Conservation (phyloP, 92 coral and sea anemone species). For the Desmophyllum pertusum region DNA sequence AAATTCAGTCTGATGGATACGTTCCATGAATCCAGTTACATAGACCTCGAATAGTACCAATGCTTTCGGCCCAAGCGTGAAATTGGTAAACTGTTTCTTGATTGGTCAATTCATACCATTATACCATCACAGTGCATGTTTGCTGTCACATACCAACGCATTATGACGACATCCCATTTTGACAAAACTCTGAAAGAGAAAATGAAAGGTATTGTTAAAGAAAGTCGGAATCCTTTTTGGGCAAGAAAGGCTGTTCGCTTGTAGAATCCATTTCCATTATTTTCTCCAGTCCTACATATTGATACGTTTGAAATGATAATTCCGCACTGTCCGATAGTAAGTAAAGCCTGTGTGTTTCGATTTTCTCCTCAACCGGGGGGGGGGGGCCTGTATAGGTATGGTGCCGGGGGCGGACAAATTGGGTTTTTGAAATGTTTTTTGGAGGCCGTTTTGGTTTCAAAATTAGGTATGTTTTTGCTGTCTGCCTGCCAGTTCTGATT, state of each 20-base stretch:
- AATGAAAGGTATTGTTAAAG: neutral
- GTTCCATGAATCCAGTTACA: neutral
- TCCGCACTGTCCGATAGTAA: neutral
- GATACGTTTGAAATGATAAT: neutral
- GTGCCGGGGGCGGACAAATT: no score
- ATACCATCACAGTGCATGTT: neutral
- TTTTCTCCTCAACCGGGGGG: no score
- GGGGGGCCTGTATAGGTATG: neutral
- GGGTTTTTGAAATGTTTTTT: no score
- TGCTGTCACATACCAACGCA: neutral
- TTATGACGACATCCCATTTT: conserved; percentile 1
- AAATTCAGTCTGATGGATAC: neutral
- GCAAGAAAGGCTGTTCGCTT: neutral
- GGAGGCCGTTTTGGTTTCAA: no score
- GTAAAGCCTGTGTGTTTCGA: no score
- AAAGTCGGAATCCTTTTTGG: neutral
- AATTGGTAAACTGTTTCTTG: neutral
- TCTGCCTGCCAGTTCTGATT: no score
- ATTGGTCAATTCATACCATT: neutral
- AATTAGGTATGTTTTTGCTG: no score
- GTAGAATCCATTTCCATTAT: neutral
- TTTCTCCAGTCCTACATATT: neutral
- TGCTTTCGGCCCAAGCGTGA: neutral
- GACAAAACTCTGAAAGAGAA: neutral
- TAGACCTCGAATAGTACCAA: neutral